Base-by-base conservation (phyloP, 2,797 vertebrate genomes). In the Varecia variegata region DNA sequence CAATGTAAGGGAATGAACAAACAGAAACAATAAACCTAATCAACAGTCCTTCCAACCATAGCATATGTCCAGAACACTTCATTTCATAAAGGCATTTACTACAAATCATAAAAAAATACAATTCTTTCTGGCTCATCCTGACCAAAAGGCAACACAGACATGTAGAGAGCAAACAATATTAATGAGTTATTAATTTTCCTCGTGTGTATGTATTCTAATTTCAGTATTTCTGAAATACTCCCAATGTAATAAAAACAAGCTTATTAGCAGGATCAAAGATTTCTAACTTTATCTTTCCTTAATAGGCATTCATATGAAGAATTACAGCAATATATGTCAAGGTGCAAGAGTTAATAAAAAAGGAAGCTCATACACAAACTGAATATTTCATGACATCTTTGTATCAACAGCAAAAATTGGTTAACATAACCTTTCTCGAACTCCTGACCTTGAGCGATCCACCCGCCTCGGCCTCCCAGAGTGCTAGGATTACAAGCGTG, bases 131-230 rank as follows among this genome's bases (percentile, higher is more conserved):
- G 56, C 68, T 94, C 20, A 65, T 43, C 25, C 52, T 79, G 52
- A 90, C 35, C 25, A 92, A 93, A 95, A 90, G 70, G 81, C 45
- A 93, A 89, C 32, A 95, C 23, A 93, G 56, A 68, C 60, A 87
- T 10, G 8, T 67, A 73, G 32, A 93, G 68, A 93, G 54, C 90
- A 60, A 92, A 87, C 2, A 85, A 43, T 80, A 73, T 73, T 73
- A 81, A 70, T 40, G 14, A 65, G 35, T 79, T 60, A 68, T 52
- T 88, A 73, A 83, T 73, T 95, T 89, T 89, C 68, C 58, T 74
- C 62, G n/a, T 94, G 54, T 23, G 10, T 45, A 87, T 68, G 40
- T 67, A 76, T 10, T 60, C 40, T 56, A 96, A 71, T 58, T 82
- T 58, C 32, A 91, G 52, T 62, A 38, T 20, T 93, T 96, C 38